These are phyloP conservation scores for Helicolenus hilgendorfi DNA, from an alignment of 2,797 vertebrate species.

Conservation along the genomic window DNA sequence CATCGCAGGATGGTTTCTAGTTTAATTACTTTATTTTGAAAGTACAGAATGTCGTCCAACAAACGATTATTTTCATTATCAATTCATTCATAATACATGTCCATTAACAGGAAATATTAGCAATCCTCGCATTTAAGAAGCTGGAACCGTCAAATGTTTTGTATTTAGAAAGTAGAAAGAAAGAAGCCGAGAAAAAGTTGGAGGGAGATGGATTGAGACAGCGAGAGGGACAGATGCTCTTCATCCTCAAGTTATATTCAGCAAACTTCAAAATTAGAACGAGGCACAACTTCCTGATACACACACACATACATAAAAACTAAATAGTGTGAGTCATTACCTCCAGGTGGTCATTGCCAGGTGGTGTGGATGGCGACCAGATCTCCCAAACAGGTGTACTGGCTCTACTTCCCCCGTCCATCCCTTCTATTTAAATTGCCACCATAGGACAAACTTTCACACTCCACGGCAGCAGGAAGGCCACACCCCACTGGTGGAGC, in stretches of 20 bases:
- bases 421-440: slow-evolving; percentile 45
- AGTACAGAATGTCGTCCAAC: not conserved
- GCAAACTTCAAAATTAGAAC: slow-evolving; percentile 11
- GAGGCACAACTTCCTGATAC: not conserved
- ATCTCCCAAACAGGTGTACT: slow-evolving; percentile 46
- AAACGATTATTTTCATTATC: not conserved
- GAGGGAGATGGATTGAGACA: not conserved
- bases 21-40: not conserved
- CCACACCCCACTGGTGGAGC: not conserved
- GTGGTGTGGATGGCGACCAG: slow-evolving; percentile 43
- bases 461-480: not conserved
- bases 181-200: not conserved
- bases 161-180: not conserved
- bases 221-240: not conserved
- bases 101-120: not conserved
- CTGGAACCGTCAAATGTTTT: not conserved
- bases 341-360: slow-evolving; percentile 69
- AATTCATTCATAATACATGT: not conserved
- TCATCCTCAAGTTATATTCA: not conserved
- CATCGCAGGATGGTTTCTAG: not conserved
- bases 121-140: not conserved
- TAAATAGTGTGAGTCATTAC: slow-evolving; percentile 65
- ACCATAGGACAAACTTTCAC: not conserved
- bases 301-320: not conserved
- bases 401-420: slow-evolving; percentile 22